Base-by-base conservation (phyloP, 2,797 vertebrate genomes). In the Mormyrops attenuatus region DNA sequence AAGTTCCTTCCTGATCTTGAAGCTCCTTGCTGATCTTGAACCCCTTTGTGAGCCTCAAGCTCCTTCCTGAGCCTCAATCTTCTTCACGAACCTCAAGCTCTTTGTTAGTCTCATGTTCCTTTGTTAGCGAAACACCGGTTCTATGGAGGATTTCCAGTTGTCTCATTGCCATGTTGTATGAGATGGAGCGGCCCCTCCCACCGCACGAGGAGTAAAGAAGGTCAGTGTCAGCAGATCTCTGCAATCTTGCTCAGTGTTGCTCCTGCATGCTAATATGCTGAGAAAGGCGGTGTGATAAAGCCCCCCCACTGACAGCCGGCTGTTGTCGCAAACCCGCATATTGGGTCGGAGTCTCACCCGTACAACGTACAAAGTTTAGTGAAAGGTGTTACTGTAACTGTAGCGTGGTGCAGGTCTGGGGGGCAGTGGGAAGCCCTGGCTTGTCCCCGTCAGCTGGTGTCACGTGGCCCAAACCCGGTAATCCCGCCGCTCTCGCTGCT, bases 221-320 rank as follows among this genome's bases (percentile, higher is more conserved):
- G 49, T 85, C 22, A 85, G n/a, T 17, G 49, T 85, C 82, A 85
- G 82, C 82, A 85, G n/a, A 26, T 52, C 41, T 52, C 82, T 15
- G 82, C 82, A 30, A 22, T 26, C n/a, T 9, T 49, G 44, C 44
- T 85, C 47, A 85, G 44, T 85, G 82, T 4, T 52, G 82, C 82
- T 50, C 22, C 82, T 85, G 82, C 82, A 85, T 85, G 44, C 44
- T 85, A 85, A 85, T 52, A 85, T 52, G 82, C 49, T 85, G 44
- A 47, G 30, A 85, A 52, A 85, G 82, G 20, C 82, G 5, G 82
- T 22, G 47, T 85, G 82, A 52, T n/a, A 85, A 85, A 30, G 44
- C 80, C 80, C 80, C 26, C n/a, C 34, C 77, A 1, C 44, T 85
- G 47, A 85, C 9, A 50, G 44, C 80, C 8, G 44, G 80, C 41